Evolutionary conservation across 2,888 invertebrate species (phyloP), one percentile per base, ranked within the genome.

Genomic region (Argyresthia albistria): DNA sequence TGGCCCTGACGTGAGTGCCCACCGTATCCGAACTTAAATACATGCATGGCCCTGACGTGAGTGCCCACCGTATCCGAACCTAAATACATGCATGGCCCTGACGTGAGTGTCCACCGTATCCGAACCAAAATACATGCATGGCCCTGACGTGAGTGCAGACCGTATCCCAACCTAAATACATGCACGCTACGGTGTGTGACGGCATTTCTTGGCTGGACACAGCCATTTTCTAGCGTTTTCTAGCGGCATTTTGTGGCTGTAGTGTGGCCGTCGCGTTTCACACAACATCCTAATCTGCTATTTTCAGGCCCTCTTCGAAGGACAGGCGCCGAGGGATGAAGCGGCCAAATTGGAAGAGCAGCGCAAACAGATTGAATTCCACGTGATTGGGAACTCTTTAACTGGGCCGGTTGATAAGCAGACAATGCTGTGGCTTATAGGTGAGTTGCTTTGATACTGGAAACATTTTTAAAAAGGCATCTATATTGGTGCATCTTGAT

Each of bases 361-460:
- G 56, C 90, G 93, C 51, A 96, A 97, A 52, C 90, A 95, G 53
- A 98, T 99, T 14, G 94, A 96, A 70, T 96, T 98, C 74, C 97
- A 97, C 65, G 93, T 99, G 8, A 93, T 99, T 52, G 96, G 96
- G 4, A 99, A 99, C 82, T 95, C 96, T 2, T 84, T 98, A 9
- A 95, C 95, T 0, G 92, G 93, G 54, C 91, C 93, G 0, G 96
- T 97, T 6, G 91, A 93, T 51, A 95, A 96, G 65, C 95, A 97
- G 75, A 95, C 96, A 1, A 95, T 97, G 91, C 89, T 97, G 8
- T 98, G 97, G 97, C 88, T 97, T 6, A 93, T 97, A 56, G 95
- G 87, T 86, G 56, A 53, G 10, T 39, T 25, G 2, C 25, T 25
- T 2, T 25, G 25, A 25, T 25, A 2, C 25, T 6, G 25, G n/a